Conservation (phyloP, 35 echinoderm and acorn worm species). For the Patiria miniata region DNA sequence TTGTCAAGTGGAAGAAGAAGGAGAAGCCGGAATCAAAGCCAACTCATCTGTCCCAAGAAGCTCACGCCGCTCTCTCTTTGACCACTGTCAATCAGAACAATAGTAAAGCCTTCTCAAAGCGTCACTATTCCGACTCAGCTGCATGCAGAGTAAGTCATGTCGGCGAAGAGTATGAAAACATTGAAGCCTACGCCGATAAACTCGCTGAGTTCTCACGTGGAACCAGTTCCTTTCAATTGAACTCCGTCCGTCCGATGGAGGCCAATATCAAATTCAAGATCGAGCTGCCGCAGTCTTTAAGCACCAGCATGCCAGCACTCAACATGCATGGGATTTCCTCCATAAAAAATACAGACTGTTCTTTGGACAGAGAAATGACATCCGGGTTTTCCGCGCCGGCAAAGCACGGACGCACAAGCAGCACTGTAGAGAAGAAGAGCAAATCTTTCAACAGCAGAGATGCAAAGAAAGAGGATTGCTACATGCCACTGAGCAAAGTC, state of each 20-base stretch:
- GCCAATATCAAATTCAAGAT: constrained; percentile 71
- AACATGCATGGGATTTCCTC: constrained; percentile 42
- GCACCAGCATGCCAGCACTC: constrained; percentile 57
- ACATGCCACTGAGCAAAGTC: neutral
- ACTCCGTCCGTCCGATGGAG: constrained; percentile 43
- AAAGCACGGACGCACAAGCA: neutral
- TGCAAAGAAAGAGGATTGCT: neutral
- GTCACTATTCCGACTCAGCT: constrained; percentile 64
- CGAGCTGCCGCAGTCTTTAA: constrained; percentile 56
- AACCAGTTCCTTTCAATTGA: constrained; percentile 40
- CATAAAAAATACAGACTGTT: neutral
- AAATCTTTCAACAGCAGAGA: neutral
- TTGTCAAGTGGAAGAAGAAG: constrained; percentile 50
- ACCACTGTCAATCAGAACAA: constrained; percentile 37
- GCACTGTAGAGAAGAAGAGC: neutral
- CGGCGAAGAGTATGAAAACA: constrained; percentile 50
- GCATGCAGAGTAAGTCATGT: constrained; percentile 34
- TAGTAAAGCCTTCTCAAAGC: constrained; percentile 31
- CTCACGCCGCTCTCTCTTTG: constrained; percentile 33
- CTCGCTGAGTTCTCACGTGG: constrained; percentile 49
- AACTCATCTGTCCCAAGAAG: neutral
- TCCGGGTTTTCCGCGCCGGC: neutral
- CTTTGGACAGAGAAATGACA: neutral
- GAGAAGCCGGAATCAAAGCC: neutral
- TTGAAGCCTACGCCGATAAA: constrained; percentile 52